Percentiles rank a stretch among this genome's conserved stretches.
Conservation (phyloP, 1,140 invertebrate genomes). For the Scaptomyza graminum region DNA sequence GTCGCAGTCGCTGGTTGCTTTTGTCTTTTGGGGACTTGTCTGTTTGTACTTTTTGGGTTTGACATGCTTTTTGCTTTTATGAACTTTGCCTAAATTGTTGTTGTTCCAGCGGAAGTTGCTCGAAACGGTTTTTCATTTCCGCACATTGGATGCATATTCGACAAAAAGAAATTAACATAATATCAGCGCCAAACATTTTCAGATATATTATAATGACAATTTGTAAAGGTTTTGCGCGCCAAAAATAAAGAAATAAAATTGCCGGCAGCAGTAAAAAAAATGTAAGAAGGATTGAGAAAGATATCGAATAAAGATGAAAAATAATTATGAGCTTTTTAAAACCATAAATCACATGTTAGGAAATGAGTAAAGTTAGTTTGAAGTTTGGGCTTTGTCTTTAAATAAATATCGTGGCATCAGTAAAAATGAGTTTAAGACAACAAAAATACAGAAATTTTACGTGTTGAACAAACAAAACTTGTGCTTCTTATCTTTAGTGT, state of each 20-base stretch:
- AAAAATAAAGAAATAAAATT: constrained; percentile 33
- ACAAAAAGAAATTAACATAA: constrained; percentile 60
- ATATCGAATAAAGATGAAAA: background rate
- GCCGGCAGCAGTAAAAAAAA: background rate
- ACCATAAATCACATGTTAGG: no score
- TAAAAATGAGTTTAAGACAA: no score
- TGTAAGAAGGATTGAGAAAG: background rate
- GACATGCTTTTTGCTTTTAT: constrained; percentile 78
- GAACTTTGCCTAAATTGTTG: constrained; percentile 58
- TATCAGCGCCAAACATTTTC: constrained; percentile 59
- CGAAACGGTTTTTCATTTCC: constrained; percentile 59
- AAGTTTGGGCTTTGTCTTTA: no score
- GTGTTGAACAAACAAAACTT: no score
- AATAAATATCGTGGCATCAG: no score
- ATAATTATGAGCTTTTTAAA: background rate
- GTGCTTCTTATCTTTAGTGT: no score
- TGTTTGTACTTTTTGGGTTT: constrained; percentile 60
- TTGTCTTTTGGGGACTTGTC: constrained; percentile 53
- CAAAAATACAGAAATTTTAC: no score
- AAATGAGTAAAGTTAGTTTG: no score
- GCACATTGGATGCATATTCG: constrained; percentile 20
- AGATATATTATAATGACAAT: constrained; percentile 9
- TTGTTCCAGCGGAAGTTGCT: constrained; percentile 59
- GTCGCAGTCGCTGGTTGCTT: constrained; percentile 5
- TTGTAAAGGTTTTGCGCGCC: constrained; percentile 51